A percentile compares a stretch with the other conserved stretches of the same genome.
phyloP scores from a whole-genome alignment of 2,113 vertebrate species.

The Opisthocomus hoazin region DNA sequence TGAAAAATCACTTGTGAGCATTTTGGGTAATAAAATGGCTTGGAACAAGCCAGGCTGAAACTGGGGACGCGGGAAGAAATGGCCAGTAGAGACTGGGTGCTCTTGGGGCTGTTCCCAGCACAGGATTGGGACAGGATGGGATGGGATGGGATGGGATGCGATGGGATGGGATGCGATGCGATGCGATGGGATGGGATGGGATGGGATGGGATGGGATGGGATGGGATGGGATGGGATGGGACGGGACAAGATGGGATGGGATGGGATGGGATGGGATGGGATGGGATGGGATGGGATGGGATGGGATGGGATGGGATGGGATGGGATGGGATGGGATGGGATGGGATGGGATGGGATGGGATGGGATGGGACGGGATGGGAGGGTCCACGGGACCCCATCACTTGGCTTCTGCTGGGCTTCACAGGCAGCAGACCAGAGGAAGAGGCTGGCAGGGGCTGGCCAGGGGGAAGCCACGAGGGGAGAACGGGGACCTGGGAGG shows the following conservation, averaged over 20 bases:
- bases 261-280: neutral
- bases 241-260: neutral
- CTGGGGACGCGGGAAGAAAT: neutral
- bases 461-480: neutral
- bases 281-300: accelerated
- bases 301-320: too few species aligned
- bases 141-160: too few species aligned
- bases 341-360: neutral
- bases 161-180: neutral
- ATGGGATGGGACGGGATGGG: neutral
- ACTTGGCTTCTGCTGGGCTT: neutral
- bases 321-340: neutral
- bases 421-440: neutral
- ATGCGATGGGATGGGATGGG: neutral
- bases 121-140: too few species aligned
- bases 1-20: slow-evolving; percentile 30
- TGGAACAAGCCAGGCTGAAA: slow-evolving; percentile 12
- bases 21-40: slow-evolving; percentile 41
- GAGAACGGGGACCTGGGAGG: neutral
- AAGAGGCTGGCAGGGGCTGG: neutral
- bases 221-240: neutral
- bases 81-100: neutral
- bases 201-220: neutral
- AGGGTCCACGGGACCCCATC: accelerated
- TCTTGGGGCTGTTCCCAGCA: neutral